Conservation (phyloP, 2,888 invertebrate genomes). For the Tinea trinotella region DNA sequence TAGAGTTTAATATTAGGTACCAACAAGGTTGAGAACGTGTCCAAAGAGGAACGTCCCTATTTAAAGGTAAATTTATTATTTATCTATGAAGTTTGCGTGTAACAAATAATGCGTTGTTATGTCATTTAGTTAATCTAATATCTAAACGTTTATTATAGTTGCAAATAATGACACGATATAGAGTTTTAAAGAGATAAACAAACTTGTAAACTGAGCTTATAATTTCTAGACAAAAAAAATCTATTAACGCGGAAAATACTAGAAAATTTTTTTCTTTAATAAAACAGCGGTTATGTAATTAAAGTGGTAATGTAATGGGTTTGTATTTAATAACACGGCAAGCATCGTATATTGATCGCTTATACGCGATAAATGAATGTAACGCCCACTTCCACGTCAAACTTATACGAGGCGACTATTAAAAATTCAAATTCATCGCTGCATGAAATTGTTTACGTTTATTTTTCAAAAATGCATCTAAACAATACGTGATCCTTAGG, state of each 20-base stretch:
- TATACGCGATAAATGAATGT: slow-evolving; percentile 34
- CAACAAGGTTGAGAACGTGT: neutral
- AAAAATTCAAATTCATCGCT: slow-evolving; percentile 13
- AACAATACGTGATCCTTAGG: neutral
- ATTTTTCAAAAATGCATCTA: neutral
- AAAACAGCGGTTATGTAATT: slow-evolving; percentile 24
- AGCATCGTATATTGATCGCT: slow-evolving; percentile 29
- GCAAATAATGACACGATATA: no score
- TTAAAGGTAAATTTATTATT: no score
- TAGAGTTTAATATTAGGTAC: slow-evolving; percentile 14
- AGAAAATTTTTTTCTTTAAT: neutral
- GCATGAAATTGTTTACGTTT: slow-evolving; percentile 2
- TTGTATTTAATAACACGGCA: slow-evolving; percentile 31
- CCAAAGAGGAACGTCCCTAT: no score
- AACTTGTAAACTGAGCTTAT: neutral
- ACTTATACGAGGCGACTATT: slow-evolving; percentile 7
- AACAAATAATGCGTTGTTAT: no score
- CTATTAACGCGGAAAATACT: slow-evolving; percentile 13
- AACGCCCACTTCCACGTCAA: slow-evolving; percentile 38
- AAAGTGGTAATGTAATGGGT: slow-evolving; percentile 31
- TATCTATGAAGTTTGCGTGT: no score
- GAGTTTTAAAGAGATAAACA: neutral
- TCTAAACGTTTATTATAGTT: no score
- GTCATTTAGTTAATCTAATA: no score
- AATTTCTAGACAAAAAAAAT: neutral